phyloP scores from a whole-genome alignment of 2,113 vertebrate genomes.

The Anguilla rostrata region DNA sequence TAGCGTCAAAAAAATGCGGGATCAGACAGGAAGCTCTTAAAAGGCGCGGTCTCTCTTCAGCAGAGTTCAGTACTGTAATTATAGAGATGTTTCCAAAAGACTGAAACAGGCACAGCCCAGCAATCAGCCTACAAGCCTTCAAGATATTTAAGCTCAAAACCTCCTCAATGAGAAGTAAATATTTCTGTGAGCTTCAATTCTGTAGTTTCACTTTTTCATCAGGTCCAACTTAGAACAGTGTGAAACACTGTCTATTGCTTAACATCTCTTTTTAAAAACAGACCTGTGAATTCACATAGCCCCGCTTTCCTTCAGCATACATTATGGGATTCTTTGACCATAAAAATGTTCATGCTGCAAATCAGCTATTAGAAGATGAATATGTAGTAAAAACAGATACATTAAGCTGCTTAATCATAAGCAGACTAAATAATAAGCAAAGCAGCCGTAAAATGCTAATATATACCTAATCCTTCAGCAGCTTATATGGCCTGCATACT shows the following conservation, averaged over 20 bases:
- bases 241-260: background rate
- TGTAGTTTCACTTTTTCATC: background rate
- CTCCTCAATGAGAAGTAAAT: too few relatives aligned
- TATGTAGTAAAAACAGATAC: slow-evolving; percentile 1
- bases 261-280: background rate
- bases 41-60: background rate
- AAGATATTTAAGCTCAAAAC: too few relatives aligned
- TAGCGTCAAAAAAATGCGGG: too few relatives aligned
- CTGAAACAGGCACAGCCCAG: background rate
- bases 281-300: background rate
- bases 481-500: background rate
- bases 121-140: too few relatives aligned
- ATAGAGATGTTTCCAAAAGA: background rate
- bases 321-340: background rate
- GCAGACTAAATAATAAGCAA: slow-evolving; percentile 30
- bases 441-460: background rate
- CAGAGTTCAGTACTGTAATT: background rate
- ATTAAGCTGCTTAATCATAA: slow-evolving; percentile 53
- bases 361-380: background rate
- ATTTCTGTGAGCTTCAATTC: too few relatives aligned
- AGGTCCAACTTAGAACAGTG: background rate
- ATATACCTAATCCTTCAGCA: slow-evolving; percentile 36
- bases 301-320: background rate
- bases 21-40: background rate
- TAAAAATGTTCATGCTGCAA: background rate